Evolutionary conservation across 2,113 vertebrate species (phyloP).

Genomic region (Cryptotis parvus): DNA sequence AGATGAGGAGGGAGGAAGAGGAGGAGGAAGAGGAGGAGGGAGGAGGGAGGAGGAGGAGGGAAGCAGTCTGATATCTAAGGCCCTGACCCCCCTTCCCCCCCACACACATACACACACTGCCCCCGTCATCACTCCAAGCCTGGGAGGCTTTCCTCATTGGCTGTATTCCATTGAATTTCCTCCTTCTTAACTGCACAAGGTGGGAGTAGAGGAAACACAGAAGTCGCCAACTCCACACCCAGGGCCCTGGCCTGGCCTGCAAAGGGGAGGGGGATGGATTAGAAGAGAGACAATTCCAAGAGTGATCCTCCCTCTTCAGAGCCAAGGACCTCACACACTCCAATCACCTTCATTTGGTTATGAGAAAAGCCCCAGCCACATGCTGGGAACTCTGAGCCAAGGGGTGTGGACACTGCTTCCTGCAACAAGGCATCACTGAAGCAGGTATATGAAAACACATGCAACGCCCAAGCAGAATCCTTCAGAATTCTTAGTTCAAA

Average conservation of each 20-base stretch:
- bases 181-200: fast-evolving
- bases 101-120: no score
- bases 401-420: background rate
- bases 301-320: background rate
- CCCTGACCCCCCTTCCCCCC: no score
- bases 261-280: background rate
- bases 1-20: no score
- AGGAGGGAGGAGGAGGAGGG: no score
- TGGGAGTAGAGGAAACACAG: background rate
- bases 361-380: background rate
- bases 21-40: no score
- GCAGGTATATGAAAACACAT: background rate
- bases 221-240: no score
- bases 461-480: background rate
- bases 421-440: no score
- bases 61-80: no score
- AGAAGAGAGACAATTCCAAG: background rate
- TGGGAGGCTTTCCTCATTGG: background rate
- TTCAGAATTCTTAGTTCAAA: background rate
- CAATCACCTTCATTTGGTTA: background rate
- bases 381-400: background rate
- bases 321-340: background rate
- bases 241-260: no score
- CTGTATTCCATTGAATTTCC: no score
- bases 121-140: background rate